These are phyloP conservation scores for Hepsetus odoe DNA, from an alignment of 2,113 vertebrate species.

Conservation along the genomic window DNA sequence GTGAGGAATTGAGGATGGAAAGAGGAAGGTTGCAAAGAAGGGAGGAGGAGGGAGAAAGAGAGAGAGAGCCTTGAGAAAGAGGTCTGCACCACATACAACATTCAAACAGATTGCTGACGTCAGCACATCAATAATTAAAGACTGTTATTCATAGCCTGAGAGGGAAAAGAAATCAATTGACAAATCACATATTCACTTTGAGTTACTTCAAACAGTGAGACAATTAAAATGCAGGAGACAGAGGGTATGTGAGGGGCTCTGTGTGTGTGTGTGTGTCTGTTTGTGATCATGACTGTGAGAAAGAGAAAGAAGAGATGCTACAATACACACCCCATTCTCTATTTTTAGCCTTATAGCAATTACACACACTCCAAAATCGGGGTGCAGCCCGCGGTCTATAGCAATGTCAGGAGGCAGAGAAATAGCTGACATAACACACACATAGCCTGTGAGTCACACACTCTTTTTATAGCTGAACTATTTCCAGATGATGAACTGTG, in stretches of 20 bases:
- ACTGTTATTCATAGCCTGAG: slow-evolving; percentile 82
- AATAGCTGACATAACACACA: slow-evolving; percentile 52
- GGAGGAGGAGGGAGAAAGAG: slow-evolving; percentile 47
- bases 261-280: slow-evolving; percentile 17
- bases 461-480: slow-evolving; percentile 45
- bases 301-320: slow-evolving; percentile 45
- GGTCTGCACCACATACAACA: slow-evolving; percentile 79
- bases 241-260: slow-evolving; percentile 26
- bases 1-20: slow-evolving; percentile 24
- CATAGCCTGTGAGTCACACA: slow-evolving; percentile 48
- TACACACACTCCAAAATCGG: slow-evolving; percentile 45
- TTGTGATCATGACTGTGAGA: slow-evolving; percentile 18
- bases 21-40: neutral
- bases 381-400: slow-evolving; percentile 35
- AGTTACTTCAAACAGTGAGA: slow-evolving; percentile 77
- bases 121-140: slow-evolving; percentile 83
- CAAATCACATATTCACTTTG: slow-evolving; percentile 84
- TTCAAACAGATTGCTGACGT: slow-evolving; percentile 79
- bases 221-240: slow-evolving; percentile 72
- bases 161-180: slow-evolving; percentile 80
- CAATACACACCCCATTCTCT: slow-evolving; percentile 57
- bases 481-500: slow-evolving; percentile 45
- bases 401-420: slow-evolving; percentile 40
- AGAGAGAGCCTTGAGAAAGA: slow-evolving; percentile 74
- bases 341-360: slow-evolving; percentile 64